Conservation (phyloP, 2,113 vertebrate species). For the Platycercus adscitus region DNA sequence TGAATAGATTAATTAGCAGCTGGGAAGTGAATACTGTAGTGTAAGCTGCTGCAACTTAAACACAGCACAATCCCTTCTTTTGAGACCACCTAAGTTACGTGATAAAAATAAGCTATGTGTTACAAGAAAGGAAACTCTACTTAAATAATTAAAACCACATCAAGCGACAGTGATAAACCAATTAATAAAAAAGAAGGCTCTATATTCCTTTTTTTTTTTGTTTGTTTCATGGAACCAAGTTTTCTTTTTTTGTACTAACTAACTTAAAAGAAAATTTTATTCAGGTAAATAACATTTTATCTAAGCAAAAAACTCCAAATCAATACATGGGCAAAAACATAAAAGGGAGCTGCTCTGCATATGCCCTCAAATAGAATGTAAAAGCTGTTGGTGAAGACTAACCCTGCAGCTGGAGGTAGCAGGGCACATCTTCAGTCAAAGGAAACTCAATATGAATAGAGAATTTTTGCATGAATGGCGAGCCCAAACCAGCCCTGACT, state of each 20-base stretch:
- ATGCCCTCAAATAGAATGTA: background rate
- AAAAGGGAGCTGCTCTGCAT: background rate
- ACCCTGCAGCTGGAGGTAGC: background rate
- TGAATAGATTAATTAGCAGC: constrained; percentile 29
- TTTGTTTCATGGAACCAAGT: background rate
- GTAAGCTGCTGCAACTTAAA: background rate
- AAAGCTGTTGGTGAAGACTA: background rate
- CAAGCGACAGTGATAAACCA: background rate
- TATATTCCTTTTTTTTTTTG: background rate
- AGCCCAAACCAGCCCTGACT: background rate
- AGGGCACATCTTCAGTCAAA: background rate
- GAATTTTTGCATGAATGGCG: background rate
- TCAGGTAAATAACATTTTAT: background rate
- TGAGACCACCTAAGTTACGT: background rate
- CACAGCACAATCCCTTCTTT: background rate
- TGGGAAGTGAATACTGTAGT: background rate
- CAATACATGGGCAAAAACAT: background rate
- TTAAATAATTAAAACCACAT: background rate
- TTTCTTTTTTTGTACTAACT: background rate
- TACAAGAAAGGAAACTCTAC: background rate
- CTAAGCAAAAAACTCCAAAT: background rate
- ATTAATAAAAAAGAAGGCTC: background rate
- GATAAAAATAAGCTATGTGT: background rate
- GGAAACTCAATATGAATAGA: background rate
- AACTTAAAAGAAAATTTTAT: background rate